These are phyloP conservation scores for Rhabdornis inornatus DNA, from an alignment of 2,113 vertebrate genomes.

Conservation along the genomic window DNA sequence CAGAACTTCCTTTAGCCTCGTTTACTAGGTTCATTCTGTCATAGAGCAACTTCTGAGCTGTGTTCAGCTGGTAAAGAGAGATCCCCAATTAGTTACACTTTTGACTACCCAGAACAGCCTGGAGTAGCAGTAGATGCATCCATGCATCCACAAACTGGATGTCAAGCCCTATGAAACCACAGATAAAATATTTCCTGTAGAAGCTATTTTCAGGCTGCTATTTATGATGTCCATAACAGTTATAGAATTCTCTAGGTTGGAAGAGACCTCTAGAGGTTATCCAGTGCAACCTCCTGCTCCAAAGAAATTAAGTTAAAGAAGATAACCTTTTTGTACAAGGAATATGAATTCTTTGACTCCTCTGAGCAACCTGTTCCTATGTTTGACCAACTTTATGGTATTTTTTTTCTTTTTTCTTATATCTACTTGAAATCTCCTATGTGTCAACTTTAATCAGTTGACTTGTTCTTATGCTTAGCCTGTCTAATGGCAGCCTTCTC, in stretches of 20 bases:
- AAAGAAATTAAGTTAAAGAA: background rate
- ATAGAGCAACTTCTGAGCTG: background rate
- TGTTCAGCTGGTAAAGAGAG: background rate
- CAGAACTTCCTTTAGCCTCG: background rate
- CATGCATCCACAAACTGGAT: background rate
- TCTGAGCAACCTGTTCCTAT: background rate
- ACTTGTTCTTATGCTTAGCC: background rate
- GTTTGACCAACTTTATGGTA: background rate
- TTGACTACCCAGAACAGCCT: background rate
- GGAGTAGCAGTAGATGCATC: background rate
- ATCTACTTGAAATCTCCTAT: background rate
- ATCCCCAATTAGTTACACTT: background rate
- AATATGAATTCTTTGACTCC: background rate
- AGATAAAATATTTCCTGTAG: background rate
- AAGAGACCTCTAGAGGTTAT: background rate
- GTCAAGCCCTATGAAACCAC: background rate
- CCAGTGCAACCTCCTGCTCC: background rate
- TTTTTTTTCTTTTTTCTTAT: background rate
- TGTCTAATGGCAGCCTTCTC: background rate
- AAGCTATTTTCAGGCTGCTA: background rate
- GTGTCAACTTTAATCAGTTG: background rate
- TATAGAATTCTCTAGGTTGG: background rate
- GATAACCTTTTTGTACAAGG: background rate
- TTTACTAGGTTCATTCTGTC: background rate
- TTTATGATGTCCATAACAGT: background rate